These are phyloP conservation scores for Hyaena hyaena DNA, from an alignment of 2,113 vertebrate genomes.

Conservation along the genomic window DNA sequence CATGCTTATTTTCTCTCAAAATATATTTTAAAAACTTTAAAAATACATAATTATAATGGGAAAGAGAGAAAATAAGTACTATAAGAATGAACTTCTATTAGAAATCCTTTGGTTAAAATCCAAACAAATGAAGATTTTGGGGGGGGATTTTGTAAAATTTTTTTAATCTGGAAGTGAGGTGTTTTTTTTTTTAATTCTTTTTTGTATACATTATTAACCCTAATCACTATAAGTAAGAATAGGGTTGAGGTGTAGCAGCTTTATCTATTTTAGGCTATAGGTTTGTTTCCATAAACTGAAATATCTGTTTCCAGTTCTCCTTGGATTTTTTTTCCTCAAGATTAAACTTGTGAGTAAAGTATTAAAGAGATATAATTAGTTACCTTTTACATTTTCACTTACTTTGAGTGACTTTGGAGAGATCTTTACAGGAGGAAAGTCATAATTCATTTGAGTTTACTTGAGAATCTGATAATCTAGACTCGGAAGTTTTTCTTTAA, in stretches of 20 bases:
- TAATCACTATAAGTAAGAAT: neutral
- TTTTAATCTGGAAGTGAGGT: neutral
- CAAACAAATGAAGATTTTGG: constrained; percentile 13
- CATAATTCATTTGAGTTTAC: constrained; percentile 15
- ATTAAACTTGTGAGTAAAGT: neutral
- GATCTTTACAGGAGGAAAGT: neutral
- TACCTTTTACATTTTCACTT: neutral
- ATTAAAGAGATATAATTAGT: neutral
- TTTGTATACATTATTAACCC: constrained; percentile 13
- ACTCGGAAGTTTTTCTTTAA: constrained; percentile 38
- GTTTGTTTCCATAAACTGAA: constrained; percentile 12
- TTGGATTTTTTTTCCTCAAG: neutral
- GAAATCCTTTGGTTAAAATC: neutral
- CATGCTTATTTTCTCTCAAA: too few species aligned
- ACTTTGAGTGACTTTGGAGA: neutral
- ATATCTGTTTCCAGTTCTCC: neutral
- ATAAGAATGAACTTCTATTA: neutral
- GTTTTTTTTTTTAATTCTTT: neutral
- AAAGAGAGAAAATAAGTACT: neutral
- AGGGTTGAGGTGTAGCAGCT: neutral
- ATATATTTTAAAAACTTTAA: too few species aligned
- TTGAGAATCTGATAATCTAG: constrained; percentile 15
- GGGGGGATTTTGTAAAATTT: neutral
- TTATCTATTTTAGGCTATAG: neutral
- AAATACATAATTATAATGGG: neutral